Evolutionary conservation across 2,797 vertebrate genomes (phyloP), one percentile per base, ranked within the genome.

Genomic region (Anguilla obscura): DNA sequence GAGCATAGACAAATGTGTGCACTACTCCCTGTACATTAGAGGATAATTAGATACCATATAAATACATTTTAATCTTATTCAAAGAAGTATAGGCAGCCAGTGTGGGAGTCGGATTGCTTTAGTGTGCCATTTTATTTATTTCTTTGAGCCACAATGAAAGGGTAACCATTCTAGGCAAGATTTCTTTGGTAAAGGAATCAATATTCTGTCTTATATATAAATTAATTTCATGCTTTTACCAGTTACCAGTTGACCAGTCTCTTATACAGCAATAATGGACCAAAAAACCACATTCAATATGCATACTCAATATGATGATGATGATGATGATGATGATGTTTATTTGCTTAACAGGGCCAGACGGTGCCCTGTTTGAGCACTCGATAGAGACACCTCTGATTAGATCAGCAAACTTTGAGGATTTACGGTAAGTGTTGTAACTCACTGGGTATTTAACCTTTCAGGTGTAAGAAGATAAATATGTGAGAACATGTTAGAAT

Each of bases 311-410:
- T 33, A 71, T 71, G 12, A 30, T 69, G 63, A 69, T 27, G n/a
- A 71, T 69, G 63, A 71, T 71, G 10, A 27, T 66, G 12, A 30
- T 69, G 63, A 69, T 27, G n/a, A 33, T 71, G n/a, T 85, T 33
- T 85, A 36, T 83, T 0, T 87, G 88, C 88, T 84, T 86, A 91
- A 16, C 89, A 97, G 96, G 96, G 0, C 94, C 95, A 30, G 95
- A 95, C 93, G 96, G 96, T 30, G 96, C 95, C 87, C 91, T 98
- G 90, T 99, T 98, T 94, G 97, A 99, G 93, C 98, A 99, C 89
- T 99, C 98, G 10, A 97, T 98, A 89, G 97, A 98, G 94, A 97
- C 97, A 0, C 98, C 98, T 0, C 91, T 97, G 82, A 92, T 99
- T 86, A 97, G 92, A 91, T 97, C 97, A 0, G 96, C 98, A 89